Evolutionary conservation across 2,113 vertebrate species (phyloP).

Genomic region (Rhadina sibilatrix): DNA sequence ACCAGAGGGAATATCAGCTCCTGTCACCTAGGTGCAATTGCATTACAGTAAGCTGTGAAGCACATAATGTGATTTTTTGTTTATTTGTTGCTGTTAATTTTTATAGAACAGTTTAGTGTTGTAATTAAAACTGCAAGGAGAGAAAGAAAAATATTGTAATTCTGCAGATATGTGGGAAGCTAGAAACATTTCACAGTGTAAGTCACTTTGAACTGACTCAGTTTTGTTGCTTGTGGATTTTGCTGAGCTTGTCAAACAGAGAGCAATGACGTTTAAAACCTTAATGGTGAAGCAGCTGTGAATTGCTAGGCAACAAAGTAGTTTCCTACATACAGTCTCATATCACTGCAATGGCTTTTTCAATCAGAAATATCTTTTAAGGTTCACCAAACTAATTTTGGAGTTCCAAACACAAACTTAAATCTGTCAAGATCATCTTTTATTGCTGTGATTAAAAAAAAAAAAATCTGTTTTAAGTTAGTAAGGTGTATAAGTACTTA

Average conservation of each 20-base stretch:
- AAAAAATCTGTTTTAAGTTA: not conserved
- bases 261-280: not conserved
- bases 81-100: not conserved
- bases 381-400: not conserved
- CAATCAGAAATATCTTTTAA: not conserved
- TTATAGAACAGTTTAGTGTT: not conserved
- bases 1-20: not conserved
- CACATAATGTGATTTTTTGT: not conserved
- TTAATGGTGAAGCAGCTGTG: slow-evolving; percentile 4
- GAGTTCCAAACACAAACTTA: not conserved
- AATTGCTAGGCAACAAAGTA: not conserved
- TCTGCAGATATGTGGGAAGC: not conserved
- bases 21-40: not conserved
- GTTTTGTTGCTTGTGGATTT: not conserved
- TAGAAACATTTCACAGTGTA: not conserved
- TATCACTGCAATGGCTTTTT: not conserved
- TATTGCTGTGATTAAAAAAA: not conserved
- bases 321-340: not conserved
- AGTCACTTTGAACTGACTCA: not conserved
- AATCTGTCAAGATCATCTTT: not conserved
- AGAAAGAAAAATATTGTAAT: not conserved
- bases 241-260: slow-evolving; percentile 21
- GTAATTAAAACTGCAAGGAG: not conserved
- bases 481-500: not conserved
- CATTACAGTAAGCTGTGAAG: not conserved